Evolutionary conservation across 2,888 invertebrate genomes (phyloP).

Genomic region (Theodoxus fluviatilis): DNA sequence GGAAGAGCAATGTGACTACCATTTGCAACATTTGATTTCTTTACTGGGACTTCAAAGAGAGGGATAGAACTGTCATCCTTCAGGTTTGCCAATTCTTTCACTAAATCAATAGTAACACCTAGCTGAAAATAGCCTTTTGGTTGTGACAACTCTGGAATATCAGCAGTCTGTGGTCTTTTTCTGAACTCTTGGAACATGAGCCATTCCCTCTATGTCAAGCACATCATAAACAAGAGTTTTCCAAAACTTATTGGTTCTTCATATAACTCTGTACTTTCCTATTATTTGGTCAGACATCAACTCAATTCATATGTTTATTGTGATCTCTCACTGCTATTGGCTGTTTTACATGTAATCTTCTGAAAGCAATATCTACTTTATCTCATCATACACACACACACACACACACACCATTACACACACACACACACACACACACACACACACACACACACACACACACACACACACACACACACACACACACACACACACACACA

Average conservation of each 20-base stretch:
- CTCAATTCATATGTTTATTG: conserved; percentile 4
- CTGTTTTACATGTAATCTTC: conserved; percentile 1
- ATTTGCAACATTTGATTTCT: neutral
- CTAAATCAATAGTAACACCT: neutral
- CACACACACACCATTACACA: no score
- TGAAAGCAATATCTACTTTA: neutral
- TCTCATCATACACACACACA: neutral
- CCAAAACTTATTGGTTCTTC: conserved; percentile 9
- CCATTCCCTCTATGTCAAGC: neutral
- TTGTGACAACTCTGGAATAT: conserved; percentile 5
- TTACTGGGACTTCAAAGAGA: no score
- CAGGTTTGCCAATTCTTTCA: no score
- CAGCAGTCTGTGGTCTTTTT: neutral
- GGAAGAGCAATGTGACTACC: neutral
- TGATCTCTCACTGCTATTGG: neutral
- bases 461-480: no score
- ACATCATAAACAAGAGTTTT: conserved; percentile 10
- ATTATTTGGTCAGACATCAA: conserved; percentile 21
- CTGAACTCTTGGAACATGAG: conserved; percentile 5
- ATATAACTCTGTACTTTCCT: conserved; percentile 16
- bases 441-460: no score
- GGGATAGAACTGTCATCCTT: no score
- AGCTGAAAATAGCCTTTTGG: neutral
- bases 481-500: no score
- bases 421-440: no score